Conservation (phyloP, 2,888 invertebrate species). For the Imbricaverruca yamaguchii region DNA sequence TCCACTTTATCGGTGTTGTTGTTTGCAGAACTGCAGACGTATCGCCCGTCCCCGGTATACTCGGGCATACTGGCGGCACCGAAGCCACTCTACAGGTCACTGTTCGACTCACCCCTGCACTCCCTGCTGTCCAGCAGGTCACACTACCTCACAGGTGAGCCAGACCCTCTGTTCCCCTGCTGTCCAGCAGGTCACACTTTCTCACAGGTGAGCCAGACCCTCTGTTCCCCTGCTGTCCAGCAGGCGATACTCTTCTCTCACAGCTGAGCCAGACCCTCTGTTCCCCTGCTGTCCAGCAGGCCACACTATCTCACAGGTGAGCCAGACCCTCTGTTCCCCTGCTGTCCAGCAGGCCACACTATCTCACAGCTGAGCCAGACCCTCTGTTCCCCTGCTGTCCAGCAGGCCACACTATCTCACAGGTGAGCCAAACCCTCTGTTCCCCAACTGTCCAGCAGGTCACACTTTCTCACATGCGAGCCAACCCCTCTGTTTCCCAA, state of each 20-base stretch:
- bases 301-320: constrained; percentile 76
- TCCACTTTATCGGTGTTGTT: no score
- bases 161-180: no score
- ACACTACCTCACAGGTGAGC: constrained; percentile 71
- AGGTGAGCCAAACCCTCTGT: no score
- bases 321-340: constrained; percentile 31
- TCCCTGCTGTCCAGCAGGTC: constrained; percentile 73
- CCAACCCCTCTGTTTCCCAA: no score
- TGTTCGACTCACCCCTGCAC: constrained; percentile 50
- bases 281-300: constrained; percentile 65
- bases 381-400: no score
- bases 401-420: constrained; percentile 7
- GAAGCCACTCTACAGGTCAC: constrained; percentile 30
- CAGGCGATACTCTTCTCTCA: neutral
- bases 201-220: constrained; percentile 15
- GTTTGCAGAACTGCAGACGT: neutral
- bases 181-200: neutral
- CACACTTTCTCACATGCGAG: constrained; percentile 74
- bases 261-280: neutral
- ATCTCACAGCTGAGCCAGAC: neutral
- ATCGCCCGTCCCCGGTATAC: neutral
- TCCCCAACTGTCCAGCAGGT: constrained; percentile 71
- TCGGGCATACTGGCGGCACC: constrained; percentile 16
- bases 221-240: no score
- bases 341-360: neutral